A percentile compares a stretch with the other conserved stretches of the same genome.
Evolutionary conservation across 2,113 vertebrate genomes (phyloP).

Genomic region (Acinonyx jubatus): DNA sequence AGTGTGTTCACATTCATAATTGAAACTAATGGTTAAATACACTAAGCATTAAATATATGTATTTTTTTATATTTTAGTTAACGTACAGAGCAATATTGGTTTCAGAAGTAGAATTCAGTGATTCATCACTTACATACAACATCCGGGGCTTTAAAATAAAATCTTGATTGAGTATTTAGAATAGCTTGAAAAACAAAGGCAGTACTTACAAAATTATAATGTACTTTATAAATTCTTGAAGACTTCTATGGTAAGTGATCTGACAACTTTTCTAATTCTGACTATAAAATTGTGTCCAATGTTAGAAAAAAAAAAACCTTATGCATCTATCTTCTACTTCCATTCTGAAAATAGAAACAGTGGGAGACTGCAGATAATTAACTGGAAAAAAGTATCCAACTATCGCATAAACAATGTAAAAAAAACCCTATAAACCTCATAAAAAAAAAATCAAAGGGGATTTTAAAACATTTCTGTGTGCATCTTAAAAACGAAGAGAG

Average conservation of each 20-base stretch:
- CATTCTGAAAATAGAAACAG: constrained; percentile 58
- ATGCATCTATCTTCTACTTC: not conserved
- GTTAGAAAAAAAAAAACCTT: not conserved
- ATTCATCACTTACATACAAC: too few relatives aligned
- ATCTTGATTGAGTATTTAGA: constrained; percentile 24
- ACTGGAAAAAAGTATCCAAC: constrained; percentile 3
- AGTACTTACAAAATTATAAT: constrained; percentile 10
- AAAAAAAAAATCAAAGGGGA: constrained; percentile 2
- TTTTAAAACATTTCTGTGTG: constrained; percentile 44
- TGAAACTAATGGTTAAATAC: constrained; percentile 25
- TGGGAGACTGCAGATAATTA: constrained; percentile 47
- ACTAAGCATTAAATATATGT: constrained; percentile 18
- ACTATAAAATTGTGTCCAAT: constrained; percentile 33
- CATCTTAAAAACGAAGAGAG: constrained; percentile 40
- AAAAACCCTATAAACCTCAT: not conserved
- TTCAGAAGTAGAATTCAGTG: too few relatives aligned
- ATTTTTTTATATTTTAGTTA: not conserved
- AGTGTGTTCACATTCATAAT: not conserved
- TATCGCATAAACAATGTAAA: constrained; percentile 52
- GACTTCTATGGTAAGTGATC: constrained; percentile 18
- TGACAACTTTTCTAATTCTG: constrained; percentile 25
- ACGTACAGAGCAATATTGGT: too few relatives aligned
- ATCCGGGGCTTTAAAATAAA: not conserved
- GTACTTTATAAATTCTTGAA: constrained; percentile 18
- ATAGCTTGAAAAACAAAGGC: constrained; percentile 31